Percentiles rank a stretch among this genome's conserved stretches.
Conservation (phyloP, 2,113 vertebrate genomes). For the Rissa tridactyla region DNA sequence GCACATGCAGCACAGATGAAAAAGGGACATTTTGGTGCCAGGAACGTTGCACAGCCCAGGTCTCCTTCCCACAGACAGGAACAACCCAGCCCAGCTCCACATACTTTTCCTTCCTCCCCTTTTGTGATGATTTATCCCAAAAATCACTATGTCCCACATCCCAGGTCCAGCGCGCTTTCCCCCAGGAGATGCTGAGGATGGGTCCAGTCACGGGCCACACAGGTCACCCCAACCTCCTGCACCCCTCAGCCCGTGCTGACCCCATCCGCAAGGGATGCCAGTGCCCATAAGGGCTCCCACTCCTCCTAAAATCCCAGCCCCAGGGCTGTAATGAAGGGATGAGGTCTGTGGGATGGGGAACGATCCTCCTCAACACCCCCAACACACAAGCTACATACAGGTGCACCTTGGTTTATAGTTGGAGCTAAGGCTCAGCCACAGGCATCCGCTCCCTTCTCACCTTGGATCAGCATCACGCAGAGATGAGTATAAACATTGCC, state of each 20-base stretch:
- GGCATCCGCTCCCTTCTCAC: neutral
- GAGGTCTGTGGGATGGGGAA: neutral
- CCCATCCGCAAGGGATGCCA: fast-evolving
- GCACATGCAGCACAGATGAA: neutral
- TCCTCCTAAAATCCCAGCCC: neutral
- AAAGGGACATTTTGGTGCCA: neutral
- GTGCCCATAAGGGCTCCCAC: fast-evolving
- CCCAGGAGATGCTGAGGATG: neutral
- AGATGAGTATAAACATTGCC: neutral
- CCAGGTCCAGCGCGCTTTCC: neutral
- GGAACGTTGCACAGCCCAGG: fast-evolving
- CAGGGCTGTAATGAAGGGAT: neutral
- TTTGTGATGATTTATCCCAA: neutral
- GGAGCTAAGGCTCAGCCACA: fast-evolving
- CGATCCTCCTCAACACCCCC: neutral
- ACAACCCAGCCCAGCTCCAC: neutral
- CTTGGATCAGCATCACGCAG: neutral
- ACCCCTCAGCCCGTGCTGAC: neutral
- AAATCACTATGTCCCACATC: neutral
- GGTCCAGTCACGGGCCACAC: fast-evolving
- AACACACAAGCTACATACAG: fast-evolving
- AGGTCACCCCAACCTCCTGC: neutral
- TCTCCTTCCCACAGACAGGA: neutral
- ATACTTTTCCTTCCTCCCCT: neutral
- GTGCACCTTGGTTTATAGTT: neutral